Evolutionary conservation across 2,888 invertebrate genomes (phyloP), one percentile per base, ranked within the genome.

Genomic region (Chydorus sphaericus): DNA sequence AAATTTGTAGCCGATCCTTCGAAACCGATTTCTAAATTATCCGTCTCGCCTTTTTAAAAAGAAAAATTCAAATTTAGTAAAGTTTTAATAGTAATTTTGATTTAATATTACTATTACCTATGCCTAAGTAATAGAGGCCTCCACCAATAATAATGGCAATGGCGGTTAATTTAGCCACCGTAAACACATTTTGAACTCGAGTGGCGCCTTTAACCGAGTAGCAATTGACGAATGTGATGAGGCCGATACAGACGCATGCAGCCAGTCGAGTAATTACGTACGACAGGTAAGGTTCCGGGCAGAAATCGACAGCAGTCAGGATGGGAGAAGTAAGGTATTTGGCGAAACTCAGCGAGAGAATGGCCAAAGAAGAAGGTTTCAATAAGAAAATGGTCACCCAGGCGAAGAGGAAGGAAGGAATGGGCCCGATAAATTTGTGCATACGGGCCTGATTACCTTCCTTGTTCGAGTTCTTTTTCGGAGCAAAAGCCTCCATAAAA

Each of bases 201-300:
- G 93, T 93, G 20, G 94, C 93, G 69, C 93, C 74, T 71, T 87
- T 87, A 59, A 94, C 93, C 73, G 93, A 93, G 76, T 86, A 88
- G 77, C 92, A 92, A 74, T 94, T 94, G 64, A 93, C 84, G 68
- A 88, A 83, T 65, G 91, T 78, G 68, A 94, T 90, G 71, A 90
- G 79, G 67, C 90, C 89, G 28, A 65, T 61, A 31, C 62, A 59
- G 14, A 61, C 28, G 7, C 61, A 59, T 10, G 66, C 65, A 8
- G 66, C 11, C 11, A 65, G 52, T 39, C 63, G 64, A 4, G 61
- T 53, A 4, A 64, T 53, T 4, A 59, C 48, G 3, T 44, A 48
- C 0, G 63, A 31, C 2, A 52, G 18, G 52, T 52, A 31, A 6
- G 31, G 11, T n/a, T 52, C 52, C 8, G 52, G 36, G 23, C 52